Evolutionary conservation across 1,140 invertebrate genomes (phyloP).

Genomic region (Diorhabda sublineata): DNA sequence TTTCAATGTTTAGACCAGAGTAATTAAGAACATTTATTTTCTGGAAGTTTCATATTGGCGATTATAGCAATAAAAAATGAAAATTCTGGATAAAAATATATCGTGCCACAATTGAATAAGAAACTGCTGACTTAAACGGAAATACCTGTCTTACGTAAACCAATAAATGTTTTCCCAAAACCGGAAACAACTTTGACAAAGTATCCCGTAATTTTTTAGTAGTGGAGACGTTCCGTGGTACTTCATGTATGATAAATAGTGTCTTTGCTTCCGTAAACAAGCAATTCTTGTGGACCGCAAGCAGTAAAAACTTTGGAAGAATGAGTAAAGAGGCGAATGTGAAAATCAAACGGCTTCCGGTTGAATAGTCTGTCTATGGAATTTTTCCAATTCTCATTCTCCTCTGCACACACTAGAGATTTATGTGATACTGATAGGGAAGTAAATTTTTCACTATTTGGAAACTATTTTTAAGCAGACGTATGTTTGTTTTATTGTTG

Average conservation of each 20-base stretch:
- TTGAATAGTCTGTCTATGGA: neutral
- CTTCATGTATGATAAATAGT: neutral
- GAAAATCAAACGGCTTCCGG: neutral
- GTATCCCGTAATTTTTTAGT: neutral
- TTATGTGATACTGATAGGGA: constrained; percentile 1
- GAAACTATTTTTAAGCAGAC: neutral
- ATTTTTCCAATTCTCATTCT: constrained; percentile 1
- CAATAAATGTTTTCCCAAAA: too few relatives aligned
- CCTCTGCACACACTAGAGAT: neutral
- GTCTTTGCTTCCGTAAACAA: neutral
- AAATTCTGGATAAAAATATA: too few relatives aligned
- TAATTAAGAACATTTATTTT: too few relatives aligned
- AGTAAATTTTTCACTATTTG: neutral
- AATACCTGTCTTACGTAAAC: too few relatives aligned
- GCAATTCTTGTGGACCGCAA: neutral
- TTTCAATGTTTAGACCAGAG: too few relatives aligned
- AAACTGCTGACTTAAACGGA: too few relatives aligned
- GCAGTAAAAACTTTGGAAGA: neutral
- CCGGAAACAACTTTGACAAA: neutral
- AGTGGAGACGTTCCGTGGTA: neutral
- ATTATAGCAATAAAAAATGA: too few relatives aligned
- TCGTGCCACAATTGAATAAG: too few relatives aligned
- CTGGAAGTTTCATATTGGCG: too few relatives aligned
- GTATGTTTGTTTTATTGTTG: neutral
- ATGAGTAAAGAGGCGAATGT: neutral